Evolutionary conservation across 2,113 vertebrate species (phyloP).

Genomic region (Holacanthus passer): DNA sequence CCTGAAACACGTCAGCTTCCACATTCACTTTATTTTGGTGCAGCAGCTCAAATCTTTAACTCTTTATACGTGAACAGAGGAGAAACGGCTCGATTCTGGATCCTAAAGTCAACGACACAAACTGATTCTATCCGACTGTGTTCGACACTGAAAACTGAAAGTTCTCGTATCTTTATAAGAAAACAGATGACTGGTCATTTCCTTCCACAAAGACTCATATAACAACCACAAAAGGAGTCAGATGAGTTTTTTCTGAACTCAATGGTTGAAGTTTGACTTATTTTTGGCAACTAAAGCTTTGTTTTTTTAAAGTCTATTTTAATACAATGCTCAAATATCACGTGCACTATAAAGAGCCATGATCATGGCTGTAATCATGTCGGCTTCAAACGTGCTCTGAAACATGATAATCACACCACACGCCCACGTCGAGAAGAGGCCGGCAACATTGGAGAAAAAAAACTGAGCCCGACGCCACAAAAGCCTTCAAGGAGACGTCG

Average conservation of each 20-base stretch:
- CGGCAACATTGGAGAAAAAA: no score
- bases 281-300: neutral
- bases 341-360: neutral
- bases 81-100: neutral
- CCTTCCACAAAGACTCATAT: neutral
- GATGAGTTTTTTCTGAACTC: neutral
- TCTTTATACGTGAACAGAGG: neutral
- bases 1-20: constrained; percentile 26
- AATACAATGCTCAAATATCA: neutral
- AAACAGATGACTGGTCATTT: neutral
- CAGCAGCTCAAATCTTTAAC: constrained; percentile 34
- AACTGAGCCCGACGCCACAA: no score
- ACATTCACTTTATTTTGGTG: constrained; percentile 33
- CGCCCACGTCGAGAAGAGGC: no score
- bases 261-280: no score
- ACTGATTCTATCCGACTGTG: no score
- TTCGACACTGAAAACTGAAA: no score
- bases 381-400: no score
- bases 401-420: no score
- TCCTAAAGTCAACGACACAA: no score
- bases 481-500: neutral
- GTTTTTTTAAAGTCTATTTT: neutral
- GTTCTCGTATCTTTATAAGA: neutral
- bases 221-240: neutral
- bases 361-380: no score